Evolutionary conservation across 2,888 invertebrate genomes (phyloP), one percentile per base, ranked within the genome.

Genomic region (Stenurella melanura): DNA sequence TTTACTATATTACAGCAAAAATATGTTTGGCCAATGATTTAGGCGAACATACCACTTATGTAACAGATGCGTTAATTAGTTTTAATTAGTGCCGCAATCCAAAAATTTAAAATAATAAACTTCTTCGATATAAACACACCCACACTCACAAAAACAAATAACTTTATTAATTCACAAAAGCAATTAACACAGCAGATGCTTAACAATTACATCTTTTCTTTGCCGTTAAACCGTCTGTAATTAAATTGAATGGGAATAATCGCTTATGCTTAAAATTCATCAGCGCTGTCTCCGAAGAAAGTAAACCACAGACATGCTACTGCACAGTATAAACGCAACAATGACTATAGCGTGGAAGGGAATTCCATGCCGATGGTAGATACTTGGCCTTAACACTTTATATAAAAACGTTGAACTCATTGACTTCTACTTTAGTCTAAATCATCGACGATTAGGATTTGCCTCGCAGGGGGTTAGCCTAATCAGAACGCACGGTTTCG

Each of bases 401-500:
- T 87, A 87, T 87, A 87, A 86, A 87, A 87, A 85, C 86, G 79
- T 79, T 80, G 78, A 75, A 81, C 81, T 82, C 84, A 82, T 84
- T 84, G 81, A 83, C 80, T 82, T 73, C 71, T 77, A 81, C 82
- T 86, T 86, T 85, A 87, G 87, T 87, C 83, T 77, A 79, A 84
- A 81, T 82, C 83, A 80, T 82, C 78, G 77, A 60, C 80, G 85
- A 85, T 86, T 86, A 80, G 86, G 87, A 86, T 80, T 87, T 86
- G 76, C 86, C 86, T 82, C 83, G 81, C 73, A 66, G 84, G 82
- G 50, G 87, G 86, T 85, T 87, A 87, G 87, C 87, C 87, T 86
- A 78, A 80, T 82, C 83, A 80, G 17, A 67, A 66, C 57, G 56
- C 67, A 75, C 74, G 73, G 67, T 74, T 67, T 67, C 67, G 67